Evolutionary conservation across 2,113 vertebrate genomes (phyloP).

Genomic region (Corythaixoides concolor): DNA sequence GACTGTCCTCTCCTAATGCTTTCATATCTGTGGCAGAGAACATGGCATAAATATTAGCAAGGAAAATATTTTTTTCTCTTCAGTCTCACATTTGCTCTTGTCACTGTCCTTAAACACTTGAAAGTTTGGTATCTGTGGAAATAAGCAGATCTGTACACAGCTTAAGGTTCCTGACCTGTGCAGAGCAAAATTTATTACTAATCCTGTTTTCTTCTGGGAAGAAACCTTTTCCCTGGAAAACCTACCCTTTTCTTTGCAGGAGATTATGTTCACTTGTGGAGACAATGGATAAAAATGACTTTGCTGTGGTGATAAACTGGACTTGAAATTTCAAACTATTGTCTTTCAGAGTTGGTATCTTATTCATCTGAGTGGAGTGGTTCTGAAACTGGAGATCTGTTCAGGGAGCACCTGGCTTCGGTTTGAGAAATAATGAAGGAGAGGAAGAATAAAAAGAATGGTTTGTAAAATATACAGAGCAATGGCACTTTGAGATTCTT

Average conservation of each 20-base stretch:
- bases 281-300: neutral
- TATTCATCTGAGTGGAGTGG: neutral
- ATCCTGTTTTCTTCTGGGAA: neutral
- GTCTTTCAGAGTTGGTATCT: neutral
- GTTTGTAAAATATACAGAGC: neutral
- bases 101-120: neutral
- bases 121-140: neutral
- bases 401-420: neutral
- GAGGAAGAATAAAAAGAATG: neutral
- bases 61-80: neutral
- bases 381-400: neutral
- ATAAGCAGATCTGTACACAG: neutral
- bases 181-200: neutral
- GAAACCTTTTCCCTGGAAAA: neutral
- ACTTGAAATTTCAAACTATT: neutral
- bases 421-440: neutral
- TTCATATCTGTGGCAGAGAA: neutral
- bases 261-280: neutral
- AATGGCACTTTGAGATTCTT: neutral
- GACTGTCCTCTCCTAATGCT: neutral
- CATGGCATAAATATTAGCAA: accelerated
- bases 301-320: neutral
- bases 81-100: neutral
- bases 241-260: neutral
- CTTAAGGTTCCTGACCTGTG: neutral